Evolutionary conservation across 2,113 vertebrate species (phyloP), one percentile per base, ranked within the genome.

Genomic region (Alligator mississippiensis): DNA sequence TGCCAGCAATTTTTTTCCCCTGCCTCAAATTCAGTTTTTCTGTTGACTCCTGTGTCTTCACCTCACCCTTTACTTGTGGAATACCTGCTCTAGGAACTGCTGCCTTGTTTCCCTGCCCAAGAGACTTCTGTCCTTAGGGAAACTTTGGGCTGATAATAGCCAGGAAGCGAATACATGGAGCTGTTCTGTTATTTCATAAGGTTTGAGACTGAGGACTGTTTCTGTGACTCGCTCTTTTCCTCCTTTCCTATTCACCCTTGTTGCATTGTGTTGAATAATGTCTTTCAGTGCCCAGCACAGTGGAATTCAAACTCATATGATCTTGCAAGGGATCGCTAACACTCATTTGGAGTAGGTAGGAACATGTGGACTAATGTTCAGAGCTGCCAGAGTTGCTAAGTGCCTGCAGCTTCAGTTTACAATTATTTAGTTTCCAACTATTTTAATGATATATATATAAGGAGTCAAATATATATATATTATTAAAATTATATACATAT

Each of bases 121-220:
- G 92, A 94, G 93, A 85, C 22, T 94, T 94, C 85, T 94, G 2
- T 89, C 84, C 64, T 5, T 77, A 84, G 89, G 90, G 92, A 90
- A 85, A 47, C 6, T 8, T 47, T 22, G n/a, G 85, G 77, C 64
- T 90, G 89, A 24, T 24, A 91, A 92, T 75, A 93, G 64, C 28
- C 3, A 82, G 1, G 88, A 84, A 89, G 90, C 80, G 78, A 84
- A 77, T 80, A 93, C 80, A 89, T 21, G 83, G 70, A 47, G 87
- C 34, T 78, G 47, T 80, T 70, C 64, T 94, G 90, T 15, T 89
- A 92, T 85, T 93, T 95, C 87, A 25, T 80, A 66, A 92, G 87
- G 58, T 3, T 83, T 74, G 87, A 96, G 88, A 90, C 58, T 90
- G 80, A 75, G 85, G 61, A 25, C 15, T 66, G 30, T 22, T 93